These are phyloP conservation scores for Notothenia rossii DNA, from an alignment of 2,113 vertebrate genomes.

Conservation along the genomic window DNA sequence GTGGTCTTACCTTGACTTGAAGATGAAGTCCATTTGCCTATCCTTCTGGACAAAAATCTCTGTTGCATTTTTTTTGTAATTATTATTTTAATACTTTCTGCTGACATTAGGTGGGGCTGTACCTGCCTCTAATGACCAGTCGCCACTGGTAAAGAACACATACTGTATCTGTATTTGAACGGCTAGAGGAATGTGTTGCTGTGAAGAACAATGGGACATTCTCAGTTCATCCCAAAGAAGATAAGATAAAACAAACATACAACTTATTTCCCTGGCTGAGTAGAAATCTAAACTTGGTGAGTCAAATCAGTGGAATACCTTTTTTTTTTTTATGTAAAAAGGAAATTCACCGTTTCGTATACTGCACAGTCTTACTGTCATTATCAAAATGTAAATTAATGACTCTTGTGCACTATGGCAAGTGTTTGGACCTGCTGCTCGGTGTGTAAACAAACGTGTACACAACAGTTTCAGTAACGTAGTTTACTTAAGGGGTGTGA, in stretches of 20 bases:
- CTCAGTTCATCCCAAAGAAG: not conserved
- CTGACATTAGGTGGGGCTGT: too few relatives aligned
- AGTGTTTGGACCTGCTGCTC: not conserved
- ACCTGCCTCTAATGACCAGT: too few relatives aligned
- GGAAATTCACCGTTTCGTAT: not conserved
- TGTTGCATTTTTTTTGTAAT: too few relatives aligned
- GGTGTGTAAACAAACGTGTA: not conserved
- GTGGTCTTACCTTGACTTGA: too few relatives aligned
- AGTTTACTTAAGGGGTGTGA: slow-evolving; percentile 31
- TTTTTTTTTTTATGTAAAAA: too few relatives aligned
- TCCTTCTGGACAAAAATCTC: too few relatives aligned
- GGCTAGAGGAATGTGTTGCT: not conserved
- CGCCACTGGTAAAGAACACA: not conserved
- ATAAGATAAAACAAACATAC: not conserved
- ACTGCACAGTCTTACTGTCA: not conserved
- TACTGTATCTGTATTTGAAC: not conserved
- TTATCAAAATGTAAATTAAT: not conserved
- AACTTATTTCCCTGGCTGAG: not conserved
- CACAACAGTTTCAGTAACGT: slow-evolving; percentile 15
- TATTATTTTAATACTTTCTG: too few relatives aligned
- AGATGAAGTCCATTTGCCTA: too few relatives aligned
- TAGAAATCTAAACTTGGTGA: not conserved
- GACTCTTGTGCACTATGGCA: not conserved
- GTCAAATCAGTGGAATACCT: not conserved
- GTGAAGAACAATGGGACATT: not conserved